Percentiles rank a stretch among this genome's conserved stretches.
Conservation (phyloP, 2,113 vertebrate species). For the Atherinomorus stipes region DNA sequence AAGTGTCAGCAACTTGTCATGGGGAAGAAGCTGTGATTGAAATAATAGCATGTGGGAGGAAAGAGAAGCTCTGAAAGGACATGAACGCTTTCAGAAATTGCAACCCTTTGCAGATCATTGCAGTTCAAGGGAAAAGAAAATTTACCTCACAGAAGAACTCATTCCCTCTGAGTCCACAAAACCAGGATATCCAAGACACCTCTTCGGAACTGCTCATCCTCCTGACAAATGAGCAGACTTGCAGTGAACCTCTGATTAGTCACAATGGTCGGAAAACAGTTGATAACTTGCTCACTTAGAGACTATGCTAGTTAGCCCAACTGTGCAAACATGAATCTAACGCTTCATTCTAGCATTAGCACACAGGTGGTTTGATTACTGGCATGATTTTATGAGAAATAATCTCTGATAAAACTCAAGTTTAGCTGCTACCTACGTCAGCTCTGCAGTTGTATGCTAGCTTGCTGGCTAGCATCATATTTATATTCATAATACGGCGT, state of each 20-base stretch:
- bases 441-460: slow-evolving; percentile 21
- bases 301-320: neutral
- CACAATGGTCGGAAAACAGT: neutral
- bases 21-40: too few species aligned
- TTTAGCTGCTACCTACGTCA: slow-evolving; percentile 24
- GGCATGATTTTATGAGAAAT: neutral
- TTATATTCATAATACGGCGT: neutral
- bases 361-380: neutral
- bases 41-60: too few species aligned
- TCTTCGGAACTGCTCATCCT: slow-evolving; percentile 95
- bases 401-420: neutral
- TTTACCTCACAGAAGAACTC: slow-evolving; percentile 94
- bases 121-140: neutral
- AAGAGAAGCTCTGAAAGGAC: too few species aligned
- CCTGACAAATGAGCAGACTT: slow-evolving; percentile 41
- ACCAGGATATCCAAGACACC: slow-evolving; percentile 96
- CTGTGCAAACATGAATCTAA: neutral
- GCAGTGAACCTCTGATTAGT: neutral
- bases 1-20: too few species aligned
- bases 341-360: too few species aligned
- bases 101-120: too few species aligned
- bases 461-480: slow-evolving; percentile 12
- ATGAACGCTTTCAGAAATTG: too few species aligned
- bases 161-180: slow-evolving; percentile 92
- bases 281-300: neutral